Evolutionary conservation across 1,140 invertebrate species (phyloP), one percentile per base, ranked within the genome.

Genomic region (Drosophila repleta): DNA sequence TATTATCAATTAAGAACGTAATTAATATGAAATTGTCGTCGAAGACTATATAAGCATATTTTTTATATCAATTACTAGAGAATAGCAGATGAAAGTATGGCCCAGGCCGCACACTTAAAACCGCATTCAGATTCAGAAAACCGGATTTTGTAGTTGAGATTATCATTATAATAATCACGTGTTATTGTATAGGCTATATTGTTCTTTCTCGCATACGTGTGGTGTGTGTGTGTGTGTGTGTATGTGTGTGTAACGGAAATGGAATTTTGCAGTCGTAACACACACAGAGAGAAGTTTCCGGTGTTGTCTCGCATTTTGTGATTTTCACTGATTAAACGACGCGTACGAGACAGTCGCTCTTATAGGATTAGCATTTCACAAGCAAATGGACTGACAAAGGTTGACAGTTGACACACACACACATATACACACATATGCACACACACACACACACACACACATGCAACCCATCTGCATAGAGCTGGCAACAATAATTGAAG

Each of bases 301-400:
- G 57, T 76, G 26, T 11, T 37, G 41, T 56, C 66, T 79, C 24
- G 79, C 71, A 72, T 71, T 72, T 84, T 62, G 70, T 72, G 62
- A 87, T 78, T 85, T 87, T 74, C 81, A 87, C 77, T 85, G 81
- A 85, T 87, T 85, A 85, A 85, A 77, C 69, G 52, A 80, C 63
- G 74, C 77, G 26, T 66, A 51, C 53, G 37, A 32, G 46, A 29
- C 49, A 65, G 51, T 63, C 66, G 48, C 37, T 68, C 79, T 88
- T 83, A 88, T 79, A 65, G 84, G 83, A 87, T 87, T 87, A 87
- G 79, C 77, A 87, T 87, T 88, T 87, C 83, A 74, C 79, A 87
- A 79, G 60, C 62, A 88, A 87, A 87, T 83, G 81, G 83, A 79
- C 75, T 87, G 83, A 87, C 83, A 87, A 79, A 87, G 83, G 83